A percentile compares a stretch with the other conserved stretches of the same genome.
phyloP scores from a whole-genome alignment of 2,888 invertebrate genomes.

The Drosophila setosimentum region DNA sequence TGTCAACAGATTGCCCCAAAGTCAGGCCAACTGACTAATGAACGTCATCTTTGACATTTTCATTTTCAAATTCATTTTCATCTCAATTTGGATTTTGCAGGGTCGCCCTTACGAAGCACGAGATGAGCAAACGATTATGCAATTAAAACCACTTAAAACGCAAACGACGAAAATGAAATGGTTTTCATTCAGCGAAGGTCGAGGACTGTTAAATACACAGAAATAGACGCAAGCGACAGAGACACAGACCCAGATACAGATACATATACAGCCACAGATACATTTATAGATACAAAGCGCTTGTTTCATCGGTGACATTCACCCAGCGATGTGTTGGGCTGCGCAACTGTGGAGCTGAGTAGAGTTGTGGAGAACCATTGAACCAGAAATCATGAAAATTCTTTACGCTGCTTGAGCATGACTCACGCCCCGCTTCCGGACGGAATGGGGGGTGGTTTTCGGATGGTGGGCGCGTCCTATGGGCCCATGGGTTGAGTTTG shows the following conservation, averaged over 20 bases:
- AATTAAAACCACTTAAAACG: constrained; percentile 24
- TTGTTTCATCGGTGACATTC: constrained; percentile 55
- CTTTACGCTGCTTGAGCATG: constrained; percentile 69
- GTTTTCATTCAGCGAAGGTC: constrained; percentile 40
- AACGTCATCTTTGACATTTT: constrained; percentile 62
- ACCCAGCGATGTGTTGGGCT: constrained; percentile 1
- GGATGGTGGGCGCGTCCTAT: not conserved
- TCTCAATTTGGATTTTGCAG: constrained; percentile 19
- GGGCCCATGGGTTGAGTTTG: constrained; percentile 20
- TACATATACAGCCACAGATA: not conserved
- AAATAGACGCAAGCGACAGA: not conserved
- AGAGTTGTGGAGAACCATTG: constrained; percentile 54
- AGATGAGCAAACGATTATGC: constrained; percentile 33
- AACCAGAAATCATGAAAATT: constrained; percentile 72
- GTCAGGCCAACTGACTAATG: constrained; percentile 28
- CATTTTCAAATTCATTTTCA: constrained; percentile 42
- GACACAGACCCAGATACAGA: not conserved
- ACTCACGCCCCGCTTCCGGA: constrained; percentile 23
- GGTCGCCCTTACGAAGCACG: constrained; percentile 7
- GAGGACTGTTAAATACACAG: constrained; percentile 30
- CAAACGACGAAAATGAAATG: constrained; percentile 37
- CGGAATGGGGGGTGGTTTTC: not conserved
- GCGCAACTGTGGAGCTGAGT: not conserved
- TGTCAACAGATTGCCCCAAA: constrained; percentile 37
- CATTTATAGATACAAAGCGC: constrained; percentile 4